phyloP scores from a whole-genome alignment of 2,888 invertebrate genomes.

The Pollenia amentaria region DNA sequence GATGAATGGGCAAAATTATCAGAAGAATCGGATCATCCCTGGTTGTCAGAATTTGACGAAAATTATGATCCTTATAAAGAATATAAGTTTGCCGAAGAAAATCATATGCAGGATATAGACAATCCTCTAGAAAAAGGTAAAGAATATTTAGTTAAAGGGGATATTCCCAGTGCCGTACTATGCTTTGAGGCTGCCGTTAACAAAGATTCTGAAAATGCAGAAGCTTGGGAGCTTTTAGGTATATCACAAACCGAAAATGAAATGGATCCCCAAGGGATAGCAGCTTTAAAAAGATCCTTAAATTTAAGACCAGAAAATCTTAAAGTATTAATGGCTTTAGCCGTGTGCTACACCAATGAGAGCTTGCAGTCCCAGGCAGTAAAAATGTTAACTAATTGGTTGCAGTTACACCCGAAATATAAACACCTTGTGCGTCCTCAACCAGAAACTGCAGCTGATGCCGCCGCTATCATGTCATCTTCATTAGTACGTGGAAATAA shows the following conservation, averaged over 20 bases:
- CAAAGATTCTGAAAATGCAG: constrained; percentile 90
- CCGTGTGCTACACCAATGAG: constrained; percentile 98
- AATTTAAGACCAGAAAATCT: constrained; percentile 92
- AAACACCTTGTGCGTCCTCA: constrained; percentile 87
- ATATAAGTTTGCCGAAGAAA: constrained; percentile 87
- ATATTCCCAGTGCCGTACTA: constrained; percentile 97
- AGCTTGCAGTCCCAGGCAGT: constrained; percentile 96
- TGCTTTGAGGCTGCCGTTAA: constrained; percentile 98
- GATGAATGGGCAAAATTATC: constrained; percentile 93
- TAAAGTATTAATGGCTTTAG: constrained; percentile 94
- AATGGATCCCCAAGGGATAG: constrained; percentile 96
- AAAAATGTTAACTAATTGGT: constrained; percentile 91
- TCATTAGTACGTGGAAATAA: constrained; percentile 85
- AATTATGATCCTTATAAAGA: constrained; percentile 88
- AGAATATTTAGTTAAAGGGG: constrained; percentile 92
- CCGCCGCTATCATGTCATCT: constrained; percentile 81
- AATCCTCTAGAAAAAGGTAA: constrained; percentile 95
- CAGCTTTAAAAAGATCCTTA: constrained; percentile 94
- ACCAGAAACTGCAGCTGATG: constrained; percentile 84
- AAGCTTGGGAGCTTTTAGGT: constrained; percentile 95
- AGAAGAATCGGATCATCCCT: constrained; percentile 87
- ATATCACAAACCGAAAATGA: constrained; percentile 99
- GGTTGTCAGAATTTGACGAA: constrained; percentile 89
- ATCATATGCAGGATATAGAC: constrained; percentile 91
- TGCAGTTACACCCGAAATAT: constrained; percentile 92